Evolutionary conservation across 2,113 vertebrate species (phyloP).

Genomic region (Chauna torquata): DNA sequence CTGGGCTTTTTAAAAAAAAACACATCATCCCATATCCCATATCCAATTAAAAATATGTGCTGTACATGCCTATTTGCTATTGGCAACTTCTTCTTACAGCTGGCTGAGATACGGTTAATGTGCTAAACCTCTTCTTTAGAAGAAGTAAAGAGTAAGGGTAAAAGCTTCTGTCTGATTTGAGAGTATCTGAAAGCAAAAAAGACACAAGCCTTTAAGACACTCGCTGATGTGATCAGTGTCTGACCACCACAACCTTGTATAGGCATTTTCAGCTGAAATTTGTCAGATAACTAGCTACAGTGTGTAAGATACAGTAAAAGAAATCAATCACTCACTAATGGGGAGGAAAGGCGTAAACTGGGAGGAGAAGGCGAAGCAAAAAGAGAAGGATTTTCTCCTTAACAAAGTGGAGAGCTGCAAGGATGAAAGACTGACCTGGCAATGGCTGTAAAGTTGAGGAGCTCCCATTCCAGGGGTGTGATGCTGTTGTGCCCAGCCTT

Average conservation of each 20-base stretch:
- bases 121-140: background rate
- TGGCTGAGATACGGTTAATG: background rate
- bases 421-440: conserved; percentile 24
- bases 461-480: background rate
- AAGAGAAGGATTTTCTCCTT: conserved; percentile 33
- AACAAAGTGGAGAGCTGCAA: conserved; percentile 18
- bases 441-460: conserved; percentile 50
- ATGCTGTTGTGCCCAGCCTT: background rate
- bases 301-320: background rate
- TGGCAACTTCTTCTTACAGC: background rate
- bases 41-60: conserved; percentile 30
- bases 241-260: conserved; percentile 28
- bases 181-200: conserved; percentile 34
- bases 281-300: conserved; percentile 32
- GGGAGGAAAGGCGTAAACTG: conserved; percentile 4
- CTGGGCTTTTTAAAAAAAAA: conserved; percentile 6
- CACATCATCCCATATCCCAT: background rate
- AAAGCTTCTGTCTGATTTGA: conserved; percentile 12
- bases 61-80: background rate
- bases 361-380: background rate
- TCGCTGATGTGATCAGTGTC: background rate
- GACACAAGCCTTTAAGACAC: background rate
- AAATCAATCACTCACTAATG: background rate
- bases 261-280: conserved; percentile 9
- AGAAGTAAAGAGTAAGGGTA: background rate